Base-by-base conservation (phyloP, 2,113 vertebrate species). In the Pimephales promelas region DNA sequence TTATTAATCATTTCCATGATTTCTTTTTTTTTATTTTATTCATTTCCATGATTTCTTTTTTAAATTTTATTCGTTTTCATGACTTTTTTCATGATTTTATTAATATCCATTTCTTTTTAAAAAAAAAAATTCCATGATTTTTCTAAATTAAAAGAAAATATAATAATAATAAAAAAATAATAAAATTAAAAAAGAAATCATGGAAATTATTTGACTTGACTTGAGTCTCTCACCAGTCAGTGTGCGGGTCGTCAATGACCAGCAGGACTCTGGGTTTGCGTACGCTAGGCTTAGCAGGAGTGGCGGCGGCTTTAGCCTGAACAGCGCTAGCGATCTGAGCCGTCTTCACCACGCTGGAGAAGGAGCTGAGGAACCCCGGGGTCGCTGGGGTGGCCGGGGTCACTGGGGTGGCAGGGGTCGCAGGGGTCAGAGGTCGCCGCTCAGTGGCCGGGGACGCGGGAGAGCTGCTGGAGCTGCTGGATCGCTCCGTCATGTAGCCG, bases 401-500 rank as follows among this genome's bases (percentile, higher is more conserved):
- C 2, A 2, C 62, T 0, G 87, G 87, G 49, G 52, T 45, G 0
- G 59, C 36, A 0, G 87, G 87, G 49, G 52, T 45, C 0, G 59
- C 36, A 14, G 26, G 93, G 13, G 95, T 93, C 71, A 90, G 90
- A 0, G 11, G 94, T 93, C 96, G 95, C 24, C 96, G 94, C 90
- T 96, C 96, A 0, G 54, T 94, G 75, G 97, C 96, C 0, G 97
- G 97, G 14, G 96, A 96, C 0, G 93, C 94, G 0, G 95, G 95
- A 22, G 95, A 96, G 88, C 96, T 97, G 0, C 91, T 96, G 88
- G 96, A 97, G 87, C 96, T 95, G 11, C 94, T 90, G 0, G 95
- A 94, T 79, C 96, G 93, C 90, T 98, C 98, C 89, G 96, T 95
- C 97, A 99, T 99, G 91, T 98, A 99, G 90, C 97, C 97, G 1